Conservation (phyloP, 2,113 vertebrate species). For the Gymnocephalus cernua region DNA sequence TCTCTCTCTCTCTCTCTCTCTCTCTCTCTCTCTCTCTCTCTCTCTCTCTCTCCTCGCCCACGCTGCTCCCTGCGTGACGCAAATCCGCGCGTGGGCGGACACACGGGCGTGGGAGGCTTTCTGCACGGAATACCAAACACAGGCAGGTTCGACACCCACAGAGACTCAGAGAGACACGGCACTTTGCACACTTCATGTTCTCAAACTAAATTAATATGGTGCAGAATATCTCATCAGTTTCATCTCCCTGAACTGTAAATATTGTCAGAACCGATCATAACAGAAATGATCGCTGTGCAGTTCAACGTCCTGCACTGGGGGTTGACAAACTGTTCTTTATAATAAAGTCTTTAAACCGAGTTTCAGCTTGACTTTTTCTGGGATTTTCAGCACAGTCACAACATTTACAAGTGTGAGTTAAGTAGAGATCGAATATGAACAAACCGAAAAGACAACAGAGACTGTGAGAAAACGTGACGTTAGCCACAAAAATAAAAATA, state of each 20-base stretch:
- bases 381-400: too few species aligned
- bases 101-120: conserved; percentile 86
- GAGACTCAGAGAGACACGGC: conserved; percentile 58
- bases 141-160: conserved; percentile 80
- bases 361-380: too few species aligned
- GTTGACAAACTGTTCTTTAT: not conserved
- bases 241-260: conserved; percentile 34
- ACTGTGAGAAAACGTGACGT: too few species aligned
- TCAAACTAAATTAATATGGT: conserved; percentile 29
- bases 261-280: conserved; percentile 12
- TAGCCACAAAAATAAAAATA: too few species aligned
- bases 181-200: conserved; percentile 64
- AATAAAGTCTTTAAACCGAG: not conserved
- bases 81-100: conserved; percentile 90
- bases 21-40: conserved; percentile 51
- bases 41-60: conserved; percentile 82
- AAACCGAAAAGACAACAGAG: too few species aligned
- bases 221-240: conserved; percentile 3
- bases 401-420: too few species aligned
- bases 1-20: conserved; percentile 68
- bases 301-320: not conserved
- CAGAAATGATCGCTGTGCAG: not conserved
- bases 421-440: too few species aligned
- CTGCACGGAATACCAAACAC: conserved; percentile 86
- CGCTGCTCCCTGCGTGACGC: conserved; percentile 89